Evolutionary conservation across 1,140 invertebrate genomes (phyloP).

Genomic region (Centruroides sculpturatus): DNA sequence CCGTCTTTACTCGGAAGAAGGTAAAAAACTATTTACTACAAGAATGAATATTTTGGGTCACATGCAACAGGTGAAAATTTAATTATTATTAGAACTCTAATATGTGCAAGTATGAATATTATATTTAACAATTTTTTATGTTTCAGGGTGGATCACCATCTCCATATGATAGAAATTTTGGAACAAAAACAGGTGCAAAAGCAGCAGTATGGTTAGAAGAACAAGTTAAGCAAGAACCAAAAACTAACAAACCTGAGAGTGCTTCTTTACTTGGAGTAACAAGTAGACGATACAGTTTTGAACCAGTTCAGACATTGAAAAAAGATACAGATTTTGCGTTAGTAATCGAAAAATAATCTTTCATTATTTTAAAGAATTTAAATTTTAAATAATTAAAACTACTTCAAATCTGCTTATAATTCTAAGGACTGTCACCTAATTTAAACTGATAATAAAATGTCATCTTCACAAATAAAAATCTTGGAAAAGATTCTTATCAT

Average conservation of each 20-base stretch:
- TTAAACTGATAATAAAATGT: no score
- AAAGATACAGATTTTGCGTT: slow-evolving; percentile 83
- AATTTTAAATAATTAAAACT: no score
- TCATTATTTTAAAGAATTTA: no score
- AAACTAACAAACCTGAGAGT: slow-evolving; percentile 36
- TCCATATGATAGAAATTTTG: slow-evolving; percentile 96
- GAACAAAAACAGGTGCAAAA: slow-evolving; percentile 93
- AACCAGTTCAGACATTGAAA: slow-evolving; percentile 70
- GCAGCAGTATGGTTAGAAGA: slow-evolving; percentile 71
- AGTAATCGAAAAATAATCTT: slow-evolving; percentile 27
- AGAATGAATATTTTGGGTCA: slow-evolving; percentile 88
- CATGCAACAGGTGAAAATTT: slow-evolving; percentile 46
- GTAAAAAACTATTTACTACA: slow-evolving; percentile 83
- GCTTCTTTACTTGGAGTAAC: slow-evolving; percentile 73
- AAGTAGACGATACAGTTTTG: slow-evolving; percentile 72
- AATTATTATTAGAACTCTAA: no score
- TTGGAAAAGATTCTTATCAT: no score
- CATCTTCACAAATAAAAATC: no score
- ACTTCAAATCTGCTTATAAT: no score
- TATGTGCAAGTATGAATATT: neutral
- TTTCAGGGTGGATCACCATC: slow-evolving; percentile 71
- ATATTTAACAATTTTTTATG: neutral
- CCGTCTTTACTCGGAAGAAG: slow-evolving; percentile 87
- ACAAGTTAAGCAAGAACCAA: neutral
- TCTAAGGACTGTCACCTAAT: no score